A percentile compares a stretch with the other conserved stretches of the same genome.
Evolutionary conservation across 2,888 invertebrate genomes (phyloP).

Genomic region (Caenorhabditis sp.): DNA sequence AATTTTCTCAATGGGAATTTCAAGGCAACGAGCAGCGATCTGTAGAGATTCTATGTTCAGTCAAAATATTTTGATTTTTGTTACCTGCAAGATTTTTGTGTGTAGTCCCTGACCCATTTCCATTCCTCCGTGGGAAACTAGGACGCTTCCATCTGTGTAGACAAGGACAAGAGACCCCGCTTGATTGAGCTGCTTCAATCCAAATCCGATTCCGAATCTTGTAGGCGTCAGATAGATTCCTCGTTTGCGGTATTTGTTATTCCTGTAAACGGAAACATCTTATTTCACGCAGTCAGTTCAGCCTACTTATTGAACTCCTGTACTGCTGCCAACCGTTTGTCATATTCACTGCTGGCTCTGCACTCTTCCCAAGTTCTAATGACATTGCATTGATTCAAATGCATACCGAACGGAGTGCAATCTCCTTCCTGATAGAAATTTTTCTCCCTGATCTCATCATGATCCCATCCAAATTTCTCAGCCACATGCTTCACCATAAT

Average conservation of each 20-base stretch:
- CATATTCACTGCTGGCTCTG: slow-evolving; percentile 75
- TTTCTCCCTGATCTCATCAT: slow-evolving; percentile 81
- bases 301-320: slow-evolving; percentile 78
- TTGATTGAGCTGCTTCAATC: slow-evolving; percentile 78
- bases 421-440: slow-evolving; percentile 90
- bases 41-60: too few relatives aligned
- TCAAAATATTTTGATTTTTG: neutral
- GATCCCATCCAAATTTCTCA: slow-evolving; percentile 73
- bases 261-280: slow-evolving; percentile 41
- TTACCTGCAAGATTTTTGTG: slow-evolving; percentile 92
- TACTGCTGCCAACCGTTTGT: slow-evolving; percentile 71
- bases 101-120: slow-evolving; percentile 98
- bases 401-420: slow-evolving; percentile 87
- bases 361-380: slow-evolving; percentile 79
- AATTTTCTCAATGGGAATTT: slow-evolving; percentile 69
- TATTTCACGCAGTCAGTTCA: neutral
- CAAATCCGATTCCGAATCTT: slow-evolving; percentile 79
- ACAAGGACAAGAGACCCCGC: slow-evolving; percentile 89
- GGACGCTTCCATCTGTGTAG: slow-evolving; percentile 87
- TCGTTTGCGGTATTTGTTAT: slow-evolving; percentile 70
- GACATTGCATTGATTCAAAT: slow-evolving; percentile 84
- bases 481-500: slow-evolving; percentile 87
- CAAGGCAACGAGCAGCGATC: slow-evolving; percentile 74
- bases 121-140: slow-evolving; percentile 89
- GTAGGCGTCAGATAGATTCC: slow-evolving; percentile 77